Base-by-base conservation (phyloP, 2,888 invertebrate species). In the Meganola albula region DNA sequence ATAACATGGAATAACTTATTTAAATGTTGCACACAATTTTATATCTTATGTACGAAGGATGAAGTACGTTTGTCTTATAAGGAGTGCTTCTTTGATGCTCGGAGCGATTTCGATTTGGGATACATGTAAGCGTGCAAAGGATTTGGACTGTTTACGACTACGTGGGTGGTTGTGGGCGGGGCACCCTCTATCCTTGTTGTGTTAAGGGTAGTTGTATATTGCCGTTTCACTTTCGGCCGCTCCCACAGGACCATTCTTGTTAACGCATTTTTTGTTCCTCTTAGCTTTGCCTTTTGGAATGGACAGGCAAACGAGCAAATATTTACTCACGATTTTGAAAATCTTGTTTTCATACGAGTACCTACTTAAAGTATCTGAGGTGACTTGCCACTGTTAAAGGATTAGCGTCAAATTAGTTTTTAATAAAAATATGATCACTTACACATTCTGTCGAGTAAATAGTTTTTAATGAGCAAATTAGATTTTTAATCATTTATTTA, bases 111-210 rank as follows among this genome's bases (percentile, higher is more conserved):
- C 76, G 78, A 78, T 83, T 84, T 84, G 74, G 84, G 82, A 79
- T 82, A 84, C 79, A 80, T 80, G 83, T 79, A 80, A 83, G 76
- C 83, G 77, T 82, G 82, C 83, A 80, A 80, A 82, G 82, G 84
- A 83, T 85, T 85, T 83, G 74, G 82, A 79, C 83, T 83, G 80
- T 83, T 85, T 82, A 84, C 71, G 79, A 70, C 85, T 74, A 78
- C 85, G 84, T 85, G 85, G 84, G 85, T 85, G 85, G 85, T 72
- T 80, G 69, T 79, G 78, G 84, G 85, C 84, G 85, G 76, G 83
- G 79, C 80, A 60, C 53, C 40, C 42, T 51, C 57, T 48, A 44
- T 77, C 77, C 58, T 58, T 45, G 48, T 82, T 64, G 18, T 42
- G 43, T 70, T 26, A 39, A 21, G 22, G 31, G 22, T 20, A 24